phyloP scores from a whole-genome alignment of 1,140 invertebrate genomes.

The Eurosta solidaginis region DNA sequence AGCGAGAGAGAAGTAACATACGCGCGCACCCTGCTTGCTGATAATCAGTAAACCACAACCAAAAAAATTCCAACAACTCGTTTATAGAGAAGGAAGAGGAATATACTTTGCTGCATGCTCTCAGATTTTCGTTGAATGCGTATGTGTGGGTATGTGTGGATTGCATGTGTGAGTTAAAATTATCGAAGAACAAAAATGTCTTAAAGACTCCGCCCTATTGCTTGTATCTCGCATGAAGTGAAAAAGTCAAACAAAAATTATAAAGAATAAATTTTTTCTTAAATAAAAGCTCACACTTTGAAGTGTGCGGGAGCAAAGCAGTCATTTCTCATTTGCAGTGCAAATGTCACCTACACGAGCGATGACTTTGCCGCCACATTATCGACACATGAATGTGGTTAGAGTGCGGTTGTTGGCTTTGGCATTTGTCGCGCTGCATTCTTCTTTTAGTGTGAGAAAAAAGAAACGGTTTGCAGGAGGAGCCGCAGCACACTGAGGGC shows the following conservation, averaged over 20 bases:
- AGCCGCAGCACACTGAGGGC: neutral
- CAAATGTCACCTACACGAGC: no score
- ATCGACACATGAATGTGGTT: constrained; percentile 2
- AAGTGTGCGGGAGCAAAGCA: no score
- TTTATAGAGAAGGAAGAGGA: neutral
- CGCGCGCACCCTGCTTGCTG: neutral
- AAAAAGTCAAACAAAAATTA: neutral
- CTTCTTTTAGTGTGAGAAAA: neutral
- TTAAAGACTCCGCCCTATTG: constrained; percentile 19
- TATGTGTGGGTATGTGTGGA: neutral
- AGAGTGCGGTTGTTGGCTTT: neutral
- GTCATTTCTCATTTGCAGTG: no score
- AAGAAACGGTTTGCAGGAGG: constrained; percentile 1
- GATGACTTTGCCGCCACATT: neutral
- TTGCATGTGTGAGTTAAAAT: no score
- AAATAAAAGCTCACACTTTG: neutral
- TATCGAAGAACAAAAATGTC: no score
- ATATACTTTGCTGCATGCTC: neutral
- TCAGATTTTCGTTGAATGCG: neutral
- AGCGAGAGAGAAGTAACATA: neutral
- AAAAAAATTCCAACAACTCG: neutral
- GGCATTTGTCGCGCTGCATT: neutral
- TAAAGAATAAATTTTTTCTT: neutral
- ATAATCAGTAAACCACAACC: neutral
- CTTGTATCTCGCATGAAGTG: neutral